phyloP scores from a whole-genome alignment of 35 echinoderm and acorn worm genomes.

The Acanthaster planci region DNA sequence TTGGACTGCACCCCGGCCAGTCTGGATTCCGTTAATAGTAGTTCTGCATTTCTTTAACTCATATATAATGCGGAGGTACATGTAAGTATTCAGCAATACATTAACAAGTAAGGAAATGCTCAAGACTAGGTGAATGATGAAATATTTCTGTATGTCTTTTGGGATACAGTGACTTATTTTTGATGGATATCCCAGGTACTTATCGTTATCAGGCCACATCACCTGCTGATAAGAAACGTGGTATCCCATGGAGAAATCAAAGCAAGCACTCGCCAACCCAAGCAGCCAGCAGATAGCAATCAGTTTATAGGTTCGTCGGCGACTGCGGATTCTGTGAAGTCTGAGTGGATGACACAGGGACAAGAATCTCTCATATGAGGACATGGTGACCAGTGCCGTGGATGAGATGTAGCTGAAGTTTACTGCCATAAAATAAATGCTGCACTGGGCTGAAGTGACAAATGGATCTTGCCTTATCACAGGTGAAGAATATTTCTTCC shows the following conservation, averaged over 20 bases:
- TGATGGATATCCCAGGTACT: conserved; percentile 21
- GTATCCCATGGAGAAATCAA: conserved; percentile 38
- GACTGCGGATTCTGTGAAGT: conserved; percentile 61
- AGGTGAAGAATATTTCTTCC: conserved; percentile 44
- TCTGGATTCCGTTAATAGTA: conserved; percentile 43
- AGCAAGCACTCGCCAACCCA: conserved; percentile 47
- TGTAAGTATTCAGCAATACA: conserved; percentile 64
- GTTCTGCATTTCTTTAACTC: conserved; percentile 39
- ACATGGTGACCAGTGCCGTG: conserved; percentile 54
- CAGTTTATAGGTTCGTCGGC: conserved; percentile 55
- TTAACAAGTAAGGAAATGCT: conserved; percentile 42
- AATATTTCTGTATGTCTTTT: not conserved
- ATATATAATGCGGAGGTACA: conserved; percentile 59
- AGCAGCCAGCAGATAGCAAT: conserved; percentile 64
- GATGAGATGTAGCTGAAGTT: conserved; percentile 58
- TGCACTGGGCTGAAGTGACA: conserved; percentile 45
- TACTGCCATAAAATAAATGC: conserved; percentile 23
- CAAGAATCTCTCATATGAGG: conserved; percentile 78
- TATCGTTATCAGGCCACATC: conserved; percentile 38
- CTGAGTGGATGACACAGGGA: conserved; percentile 84
- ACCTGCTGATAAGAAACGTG: not conserved
- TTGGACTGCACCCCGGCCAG: conserved; percentile 19
- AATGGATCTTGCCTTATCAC: conserved; percentile 31
- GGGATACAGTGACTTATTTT: not conserved
- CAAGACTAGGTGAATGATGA: not conserved